Evolutionary conservation across 1,140 invertebrate genomes (phyloP).

Genomic region (Lordiphosa stackelbergi): DNA sequence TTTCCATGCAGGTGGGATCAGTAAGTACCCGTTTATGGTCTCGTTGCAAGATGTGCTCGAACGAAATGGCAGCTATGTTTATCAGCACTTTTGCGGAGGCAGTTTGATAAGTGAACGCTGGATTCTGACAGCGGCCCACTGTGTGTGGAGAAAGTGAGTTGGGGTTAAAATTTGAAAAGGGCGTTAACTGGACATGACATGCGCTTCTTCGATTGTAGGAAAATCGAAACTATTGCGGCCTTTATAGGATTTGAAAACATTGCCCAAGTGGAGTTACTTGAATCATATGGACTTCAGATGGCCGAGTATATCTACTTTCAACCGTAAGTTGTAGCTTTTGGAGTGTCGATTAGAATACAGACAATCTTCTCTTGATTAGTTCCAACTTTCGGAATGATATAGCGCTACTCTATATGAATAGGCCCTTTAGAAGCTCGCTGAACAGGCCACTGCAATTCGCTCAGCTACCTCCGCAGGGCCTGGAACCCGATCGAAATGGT

Average conservation of each 20-base stretch:
- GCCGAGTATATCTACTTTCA: constrained; percentile 70
- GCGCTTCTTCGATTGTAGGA: constrained; percentile 24
- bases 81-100: constrained; percentile 65
- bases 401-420: constrained; percentile 48
- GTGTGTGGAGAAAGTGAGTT: constrained; percentile 62
- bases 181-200: neutral
- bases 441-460: constrained; percentile 37
- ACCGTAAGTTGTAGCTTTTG: constrained; percentile 46
- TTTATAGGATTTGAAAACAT: constrained; percentile 66
- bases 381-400: constrained; percentile 71
- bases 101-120: constrained; percentile 60
- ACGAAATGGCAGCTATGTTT: constrained; percentile 16
- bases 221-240: constrained; percentile 44
- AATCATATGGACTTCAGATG: constrained; percentile 49
- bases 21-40: constrained; percentile 64
- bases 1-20: constrained; percentile 29
- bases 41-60: constrained; percentile 50
- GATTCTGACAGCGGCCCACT: constrained; percentile 67
- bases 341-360: constrained; percentile 33
- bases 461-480: constrained; percentile 47
- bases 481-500: constrained; percentile 58
- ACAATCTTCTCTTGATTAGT: constrained; percentile 17
- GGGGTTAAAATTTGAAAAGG: too few relatives aligned
- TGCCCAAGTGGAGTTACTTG: constrained; percentile 33
- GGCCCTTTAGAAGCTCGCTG: constrained; percentile 21